Evolutionary conservation across 2,797 vertebrate genomes (phyloP).

Genomic region (Netta rufina): DNA sequence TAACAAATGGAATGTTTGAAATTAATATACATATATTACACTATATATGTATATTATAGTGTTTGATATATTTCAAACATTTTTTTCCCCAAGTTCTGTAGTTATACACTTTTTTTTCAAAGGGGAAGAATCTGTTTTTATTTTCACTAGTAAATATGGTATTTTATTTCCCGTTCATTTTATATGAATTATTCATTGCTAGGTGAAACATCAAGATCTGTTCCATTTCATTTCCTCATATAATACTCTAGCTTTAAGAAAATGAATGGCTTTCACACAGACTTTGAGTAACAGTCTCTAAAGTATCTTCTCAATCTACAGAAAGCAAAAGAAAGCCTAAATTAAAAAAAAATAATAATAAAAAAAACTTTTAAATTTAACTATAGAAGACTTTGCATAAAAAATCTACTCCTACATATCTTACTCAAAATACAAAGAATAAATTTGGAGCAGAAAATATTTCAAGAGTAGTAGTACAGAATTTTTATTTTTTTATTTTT

Average conservation of each 20-base stretch:
- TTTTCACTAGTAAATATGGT: background rate
- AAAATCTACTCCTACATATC: background rate
- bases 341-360: too few species aligned
- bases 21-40: background rate
- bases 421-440: background rate
- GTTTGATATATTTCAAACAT: background rate
- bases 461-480: background rate
- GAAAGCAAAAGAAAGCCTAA: background rate
- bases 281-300: background rate
- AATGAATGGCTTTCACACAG: background rate
- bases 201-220: background rate
- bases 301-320: background rate
- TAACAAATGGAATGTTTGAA: accelerated
- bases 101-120: background rate
- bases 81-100: background rate
- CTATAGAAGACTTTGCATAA: background rate
- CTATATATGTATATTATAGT: background rate
- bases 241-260: background rate
- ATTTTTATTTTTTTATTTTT: background rate
- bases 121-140: background rate
- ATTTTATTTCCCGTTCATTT: background rate
- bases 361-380: background rate
- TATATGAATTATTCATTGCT: background rate
- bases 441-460: background rate
- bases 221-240: background rate